phyloP scores from a whole-genome alignment of 1,140 invertebrate genomes.

The Bombus impatiens region DNA sequence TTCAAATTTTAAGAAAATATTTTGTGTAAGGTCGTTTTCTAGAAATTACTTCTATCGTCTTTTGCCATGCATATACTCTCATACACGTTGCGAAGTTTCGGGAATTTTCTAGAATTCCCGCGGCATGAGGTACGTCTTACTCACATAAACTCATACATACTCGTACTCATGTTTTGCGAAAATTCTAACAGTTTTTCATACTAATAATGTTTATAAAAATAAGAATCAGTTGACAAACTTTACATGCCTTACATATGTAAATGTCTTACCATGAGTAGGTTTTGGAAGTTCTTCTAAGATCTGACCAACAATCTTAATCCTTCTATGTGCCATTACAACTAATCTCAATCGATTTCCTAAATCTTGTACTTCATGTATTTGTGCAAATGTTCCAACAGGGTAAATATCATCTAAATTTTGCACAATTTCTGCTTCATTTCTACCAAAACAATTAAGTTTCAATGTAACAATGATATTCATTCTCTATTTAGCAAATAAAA shows the following conservation, averaged over 20 bases:
- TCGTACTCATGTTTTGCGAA: background rate
- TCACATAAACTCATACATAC: background rate
- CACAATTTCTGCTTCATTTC: slow-evolving; percentile 94
- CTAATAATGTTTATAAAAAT: background rate
- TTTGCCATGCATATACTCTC: no score
- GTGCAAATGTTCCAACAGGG: slow-evolving; percentile 96
- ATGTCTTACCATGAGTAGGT: slow-evolving; percentile 78
- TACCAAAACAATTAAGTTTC: slow-evolving; percentile 67
- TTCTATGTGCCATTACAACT: slow-evolving; percentile 96
- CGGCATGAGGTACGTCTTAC: background rate
- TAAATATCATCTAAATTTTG: slow-evolving; percentile 94
- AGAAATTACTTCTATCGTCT: no score
- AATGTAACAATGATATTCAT: slow-evolving; percentile 5
- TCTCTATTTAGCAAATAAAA: background rate
- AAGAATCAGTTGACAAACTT: background rate
- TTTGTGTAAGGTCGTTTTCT: background rate
- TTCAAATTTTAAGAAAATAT: slow-evolving; percentile 3
- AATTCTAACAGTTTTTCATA: background rate
- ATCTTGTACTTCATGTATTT: slow-evolving; percentile 99
- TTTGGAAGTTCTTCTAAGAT: slow-evolving; percentile 87
- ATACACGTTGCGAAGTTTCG: no score
- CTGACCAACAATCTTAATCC: slow-evolving; percentile 91
- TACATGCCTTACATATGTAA: background rate
- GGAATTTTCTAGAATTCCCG: background rate
- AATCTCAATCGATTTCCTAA: slow-evolving; percentile 95